These are phyloP conservation scores for Rhinophrynus dorsalis DNA, from an alignment of 2,797 vertebrate genomes.

Conservation along the genomic window DNA sequence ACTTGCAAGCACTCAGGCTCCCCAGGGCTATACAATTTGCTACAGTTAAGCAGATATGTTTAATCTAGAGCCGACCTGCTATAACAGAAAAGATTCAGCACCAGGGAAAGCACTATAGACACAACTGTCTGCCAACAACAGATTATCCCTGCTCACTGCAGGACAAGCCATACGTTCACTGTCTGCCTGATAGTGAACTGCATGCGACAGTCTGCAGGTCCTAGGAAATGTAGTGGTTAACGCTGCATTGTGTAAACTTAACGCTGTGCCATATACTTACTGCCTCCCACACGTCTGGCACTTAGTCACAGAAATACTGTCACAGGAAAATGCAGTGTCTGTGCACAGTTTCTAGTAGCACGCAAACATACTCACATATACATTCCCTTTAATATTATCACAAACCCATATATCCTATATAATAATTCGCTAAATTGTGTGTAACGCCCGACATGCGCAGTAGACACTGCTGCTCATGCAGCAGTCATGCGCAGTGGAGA, in stretches of 20 bases:
- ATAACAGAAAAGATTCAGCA: background rate
- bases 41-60: constrained; percentile 11
- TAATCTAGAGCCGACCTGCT: background rate
- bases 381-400: too few relatives aligned
- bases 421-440: too few relatives aligned
- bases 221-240: background rate
- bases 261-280: background rate
- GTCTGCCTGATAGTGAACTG: background rate
- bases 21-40: background rate
- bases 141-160: background rate
- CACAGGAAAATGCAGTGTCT: background rate
- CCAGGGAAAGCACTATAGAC: background rate
- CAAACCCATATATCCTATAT: too few relatives aligned
- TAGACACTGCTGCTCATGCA: too few relatives aligned
- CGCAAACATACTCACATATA: background rate
- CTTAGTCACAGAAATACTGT: background rate
- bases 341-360: background rate
- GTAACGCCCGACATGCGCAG: too few relatives aligned
- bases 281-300: constrained; percentile 15
- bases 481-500: too few relatives aligned
- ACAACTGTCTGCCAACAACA: background rate
- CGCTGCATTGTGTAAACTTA: background rate
- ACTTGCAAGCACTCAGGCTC: constrained; percentile 8
- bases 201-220: background rate
- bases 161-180: background rate